Conservation (phyloP, 2,797 vertebrate species). For the Aldrovandia affinis region DNA sequence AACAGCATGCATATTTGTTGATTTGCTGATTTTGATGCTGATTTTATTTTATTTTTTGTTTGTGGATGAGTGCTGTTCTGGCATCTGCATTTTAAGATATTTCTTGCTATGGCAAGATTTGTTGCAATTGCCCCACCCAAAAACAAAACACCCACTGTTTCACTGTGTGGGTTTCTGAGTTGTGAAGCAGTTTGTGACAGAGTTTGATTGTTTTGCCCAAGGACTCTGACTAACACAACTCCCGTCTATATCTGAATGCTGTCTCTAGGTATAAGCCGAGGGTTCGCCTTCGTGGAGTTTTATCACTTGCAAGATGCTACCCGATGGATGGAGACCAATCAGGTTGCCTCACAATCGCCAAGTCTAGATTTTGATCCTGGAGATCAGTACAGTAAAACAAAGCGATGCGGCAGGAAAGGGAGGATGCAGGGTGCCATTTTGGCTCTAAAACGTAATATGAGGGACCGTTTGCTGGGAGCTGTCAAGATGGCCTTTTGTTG, state of each 20-base stretch:
- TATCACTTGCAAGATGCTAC: constrained; percentile 99
- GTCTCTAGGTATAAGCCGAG: constrained; percentile 99
- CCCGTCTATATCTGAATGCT: constrained; percentile 99
- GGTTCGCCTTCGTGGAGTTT: constrained; percentile 99
- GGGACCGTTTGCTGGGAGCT: background rate
- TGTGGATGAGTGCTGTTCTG: constrained; percentile 67
- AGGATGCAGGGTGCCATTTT: constrained; percentile 24
- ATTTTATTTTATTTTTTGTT: background rate
- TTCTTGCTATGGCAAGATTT: constrained; percentile 96
- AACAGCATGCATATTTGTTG: constrained; percentile 35
- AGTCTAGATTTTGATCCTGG: constrained; percentile 95
- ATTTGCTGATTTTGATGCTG: too few species aligned
- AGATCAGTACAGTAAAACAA: constrained; percentile 74
- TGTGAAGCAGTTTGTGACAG: constrained; percentile 97
- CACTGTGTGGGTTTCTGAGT: constrained; percentile 90
- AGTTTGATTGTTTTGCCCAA: constrained; percentile 96
- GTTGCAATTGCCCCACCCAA: constrained; percentile 77
- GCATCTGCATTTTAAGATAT: constrained; percentile 69
- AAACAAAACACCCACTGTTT: constrained; percentile 82
- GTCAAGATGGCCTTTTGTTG: constrained; percentile 22
- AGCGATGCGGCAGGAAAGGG: constrained; percentile 68
- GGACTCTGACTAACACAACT: constrained; percentile 99
- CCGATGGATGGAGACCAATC: constrained; percentile 99
- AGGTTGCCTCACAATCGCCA: constrained; percentile 99
- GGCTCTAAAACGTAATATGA: constrained; percentile 27